phyloP scores from a whole-genome alignment of 2,113 vertebrate genomes.

The Nibea albiflora region DNA sequence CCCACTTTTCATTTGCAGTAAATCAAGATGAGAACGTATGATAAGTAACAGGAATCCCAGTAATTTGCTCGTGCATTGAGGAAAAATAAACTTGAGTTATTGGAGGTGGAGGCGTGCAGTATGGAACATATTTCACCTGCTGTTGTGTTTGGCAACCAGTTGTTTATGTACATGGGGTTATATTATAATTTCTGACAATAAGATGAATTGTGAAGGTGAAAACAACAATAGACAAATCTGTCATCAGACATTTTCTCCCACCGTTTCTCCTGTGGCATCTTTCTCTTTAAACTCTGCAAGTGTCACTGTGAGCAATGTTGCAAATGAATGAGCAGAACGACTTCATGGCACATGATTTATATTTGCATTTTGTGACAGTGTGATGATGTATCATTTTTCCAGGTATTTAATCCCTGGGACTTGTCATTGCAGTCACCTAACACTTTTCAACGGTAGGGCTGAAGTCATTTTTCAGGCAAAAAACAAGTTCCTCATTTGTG shows the following conservation, averaged over 20 bases:
- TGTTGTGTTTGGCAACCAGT: background rate
- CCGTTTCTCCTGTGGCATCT: background rate
- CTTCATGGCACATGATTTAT: background rate
- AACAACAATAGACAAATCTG: background rate
- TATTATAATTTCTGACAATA: background rate
- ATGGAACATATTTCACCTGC: constrained; percentile 18
- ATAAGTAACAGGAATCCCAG: constrained; percentile 45
- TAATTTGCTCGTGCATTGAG: constrained; percentile 28
- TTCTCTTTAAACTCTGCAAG: background rate
- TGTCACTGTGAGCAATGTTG: background rate
- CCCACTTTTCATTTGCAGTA: constrained; percentile 57
- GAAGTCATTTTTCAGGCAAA: background rate
- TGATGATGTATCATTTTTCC: background rate
- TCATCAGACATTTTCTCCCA: background rate
- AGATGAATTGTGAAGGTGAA: background rate
- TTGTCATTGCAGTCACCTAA: background rate
- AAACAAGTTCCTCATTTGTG: background rate
- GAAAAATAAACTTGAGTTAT: constrained; percentile 34
- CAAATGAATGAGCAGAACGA: background rate
- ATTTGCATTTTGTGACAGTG: background rate
- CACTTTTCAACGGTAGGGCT: background rate
- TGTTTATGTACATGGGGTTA: background rate
- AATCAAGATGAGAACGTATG: constrained; percentile 33
- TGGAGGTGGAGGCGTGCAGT: constrained; percentile 8
- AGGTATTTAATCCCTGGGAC: background rate